A percentile compares a stretch with the other conserved stretches of the same genome.
Evolutionary conservation across 2,113 vertebrate genomes (phyloP).

Genomic region (Plestiodon gilberti): DNA sequence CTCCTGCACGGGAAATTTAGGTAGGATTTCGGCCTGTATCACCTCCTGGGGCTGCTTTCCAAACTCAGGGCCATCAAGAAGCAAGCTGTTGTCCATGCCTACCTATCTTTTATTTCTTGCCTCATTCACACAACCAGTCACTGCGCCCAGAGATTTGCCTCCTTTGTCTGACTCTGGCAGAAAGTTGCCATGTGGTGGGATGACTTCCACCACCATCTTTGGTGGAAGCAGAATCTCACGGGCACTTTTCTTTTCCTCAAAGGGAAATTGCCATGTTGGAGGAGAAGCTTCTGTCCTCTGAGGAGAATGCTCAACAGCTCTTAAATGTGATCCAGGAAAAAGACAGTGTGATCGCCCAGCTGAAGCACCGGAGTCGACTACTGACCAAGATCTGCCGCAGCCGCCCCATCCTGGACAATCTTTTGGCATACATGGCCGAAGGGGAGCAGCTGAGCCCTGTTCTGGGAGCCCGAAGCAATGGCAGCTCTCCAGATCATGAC

Average conservation of each 20-base stretch:
- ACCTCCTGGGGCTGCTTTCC: neutral
- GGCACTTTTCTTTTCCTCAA: neutral
- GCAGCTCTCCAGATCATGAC: conserved; percentile 41
- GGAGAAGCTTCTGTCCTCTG: conserved; percentile 75
- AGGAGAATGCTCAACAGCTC: conserved; percentile 74
- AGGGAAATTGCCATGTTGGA: conserved; percentile 77
- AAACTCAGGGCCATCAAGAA: too few species aligned
- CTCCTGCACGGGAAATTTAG: too few species aligned
- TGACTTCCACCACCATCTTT: neutral
- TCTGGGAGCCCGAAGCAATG: conserved; percentile 21
- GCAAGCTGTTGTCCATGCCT: too few species aligned
- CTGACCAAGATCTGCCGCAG: conserved; percentile 77
- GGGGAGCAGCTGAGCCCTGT: conserved; percentile 74
- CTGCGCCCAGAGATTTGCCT: neutral
- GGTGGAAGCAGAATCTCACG: neutral
- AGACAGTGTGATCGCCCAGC: conserved; percentile 72
- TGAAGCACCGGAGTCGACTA: conserved; percentile 77
- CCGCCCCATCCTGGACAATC: conserved; percentile 71
- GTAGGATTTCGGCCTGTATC: too few species aligned
- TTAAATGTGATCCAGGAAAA: conserved; percentile 72
- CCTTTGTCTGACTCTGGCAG: too few species aligned
- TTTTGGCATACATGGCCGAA: conserved; percentile 78
- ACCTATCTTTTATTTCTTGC: too few species aligned
- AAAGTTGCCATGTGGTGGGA: too few species aligned
- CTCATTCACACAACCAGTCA: neutral